Conservation (phyloP, 1,140 invertebrate species). For the Drosophila erecta region DNA sequence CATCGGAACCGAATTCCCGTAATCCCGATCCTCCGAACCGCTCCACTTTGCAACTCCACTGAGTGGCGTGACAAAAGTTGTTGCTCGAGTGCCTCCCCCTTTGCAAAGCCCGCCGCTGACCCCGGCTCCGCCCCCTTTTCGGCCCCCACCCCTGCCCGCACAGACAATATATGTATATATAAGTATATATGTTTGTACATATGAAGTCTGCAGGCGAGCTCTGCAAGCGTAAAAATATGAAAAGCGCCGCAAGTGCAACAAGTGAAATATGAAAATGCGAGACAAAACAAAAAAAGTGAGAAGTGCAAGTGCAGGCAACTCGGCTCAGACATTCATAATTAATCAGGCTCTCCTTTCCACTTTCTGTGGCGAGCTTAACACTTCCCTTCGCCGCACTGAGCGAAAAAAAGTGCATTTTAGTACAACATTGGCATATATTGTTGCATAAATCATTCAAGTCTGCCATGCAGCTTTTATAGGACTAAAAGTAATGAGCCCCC, state of each 20-base stretch:
- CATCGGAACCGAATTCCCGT: no score
- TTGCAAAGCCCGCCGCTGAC: constrained; percentile 28
- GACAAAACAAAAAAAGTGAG: constrained; percentile 18
- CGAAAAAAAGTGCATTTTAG: not conserved
- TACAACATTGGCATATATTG: no score
- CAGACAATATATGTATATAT: constrained; percentile 6
- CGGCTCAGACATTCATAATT: constrained; percentile 71
- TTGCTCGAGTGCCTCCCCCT: constrained; percentile 72
- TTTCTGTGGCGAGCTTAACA: constrained; percentile 29
- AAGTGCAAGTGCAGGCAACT: constrained; percentile 51
- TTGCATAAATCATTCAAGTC: no score
- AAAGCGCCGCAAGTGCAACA: constrained; percentile 65
- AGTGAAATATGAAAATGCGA: constrained; percentile 9
- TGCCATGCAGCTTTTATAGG: no score
- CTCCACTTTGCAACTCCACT: constrained; percentile 36
- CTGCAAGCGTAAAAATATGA: constrained; percentile 78
- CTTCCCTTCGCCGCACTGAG: constrained; percentile 1
- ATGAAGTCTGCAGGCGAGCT: constrained; percentile 52
- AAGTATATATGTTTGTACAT: not conserved
- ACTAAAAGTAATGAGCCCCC: no score
- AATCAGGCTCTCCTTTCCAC: constrained; percentile 58
- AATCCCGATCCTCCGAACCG: not conserved
- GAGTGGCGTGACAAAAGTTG: constrained; percentile 74
- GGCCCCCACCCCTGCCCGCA: not conserved
- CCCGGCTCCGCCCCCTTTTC: constrained; percentile 28